These are phyloP conservation scores for Dione vanillae DNA, from an alignment of 2,888 invertebrate genomes.

Conservation along the genomic window DNA sequence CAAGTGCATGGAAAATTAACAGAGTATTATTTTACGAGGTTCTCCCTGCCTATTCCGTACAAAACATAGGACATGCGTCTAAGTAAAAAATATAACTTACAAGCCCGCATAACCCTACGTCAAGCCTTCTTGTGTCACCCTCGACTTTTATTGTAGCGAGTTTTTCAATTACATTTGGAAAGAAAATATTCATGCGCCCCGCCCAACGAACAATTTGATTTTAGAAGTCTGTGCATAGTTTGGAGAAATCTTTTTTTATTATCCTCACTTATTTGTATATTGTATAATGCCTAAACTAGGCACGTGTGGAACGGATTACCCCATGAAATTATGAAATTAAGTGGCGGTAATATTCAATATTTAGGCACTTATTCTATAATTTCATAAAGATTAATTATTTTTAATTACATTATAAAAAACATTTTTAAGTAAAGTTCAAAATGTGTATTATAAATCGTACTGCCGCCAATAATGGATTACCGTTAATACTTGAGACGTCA, in stretches of 20 bases:
- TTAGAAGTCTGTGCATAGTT: constrained; percentile 18
- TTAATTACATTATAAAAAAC: too few species aligned
- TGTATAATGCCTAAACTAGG: neutral
- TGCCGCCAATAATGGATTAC: too few species aligned
- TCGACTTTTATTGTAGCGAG: constrained; percentile 68
- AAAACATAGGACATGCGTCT: neutral
- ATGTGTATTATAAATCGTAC: too few species aligned
- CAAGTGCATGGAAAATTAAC: neutral
- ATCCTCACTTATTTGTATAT: neutral
- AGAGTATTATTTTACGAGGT: neutral
- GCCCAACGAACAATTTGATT: constrained; percentile 20
- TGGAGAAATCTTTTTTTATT: constrained; percentile 1
- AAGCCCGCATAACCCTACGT: constrained; percentile 48
- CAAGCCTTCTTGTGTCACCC: constrained; percentile 62
- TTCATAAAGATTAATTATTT: too few species aligned
- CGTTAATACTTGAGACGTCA: too few species aligned
- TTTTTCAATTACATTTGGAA: constrained; percentile 72
- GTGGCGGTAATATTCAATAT: too few species aligned
- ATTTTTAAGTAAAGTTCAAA: too few species aligned
- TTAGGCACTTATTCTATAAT: too few species aligned
- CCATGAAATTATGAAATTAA: neutral
- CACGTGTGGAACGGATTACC: neutral
- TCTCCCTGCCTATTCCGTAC: too few species aligned
- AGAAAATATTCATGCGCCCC: constrained; percentile 55
- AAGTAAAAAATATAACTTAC: constrained; percentile 24